Base-by-base conservation (phyloP, 2,888 invertebrate species). In the Cryptosula pallasiana region DNA sequence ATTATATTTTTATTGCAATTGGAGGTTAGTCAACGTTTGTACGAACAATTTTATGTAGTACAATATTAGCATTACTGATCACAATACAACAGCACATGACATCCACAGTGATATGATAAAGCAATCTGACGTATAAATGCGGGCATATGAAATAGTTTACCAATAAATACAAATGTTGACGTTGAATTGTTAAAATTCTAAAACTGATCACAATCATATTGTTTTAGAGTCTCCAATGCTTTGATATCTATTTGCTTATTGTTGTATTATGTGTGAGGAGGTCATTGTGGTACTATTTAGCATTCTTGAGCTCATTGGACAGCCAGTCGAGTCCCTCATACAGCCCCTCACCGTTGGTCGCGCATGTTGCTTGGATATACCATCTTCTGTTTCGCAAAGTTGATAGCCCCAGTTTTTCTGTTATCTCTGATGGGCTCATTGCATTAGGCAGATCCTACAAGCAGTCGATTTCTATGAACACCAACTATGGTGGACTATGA, bases 321-420 rank as follows among this genome's bases (percentile, higher is more conserved):
- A 99, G 92, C 99, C 98, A 99, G 89, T 99, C 98, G 82, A 99
- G 91, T 80, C 98, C 98, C 88, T 99, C 98, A 87, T 98, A 98
- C 78, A 98, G 90, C 77, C 99, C 98, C 87, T 98, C 97, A 79
- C 98, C 98, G 85, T 94, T 95, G 79, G 98, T 98, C 87, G 98
- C 99, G 89, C 98, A 99, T 1, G 87, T 87, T 0, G 86, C 84
- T 78, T 87, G 85, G 71, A 86, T 84, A 77, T 83, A 86, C 85
- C 85, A 86, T 93, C 94, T 94, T 87, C 97, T 93, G 89, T 97
- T 96, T 87, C 97, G 91, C 87, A 98, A 89, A 84, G 95, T 94
- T 87, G 98, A 98, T 86, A 99, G 90, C 77, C 96, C 96, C 86
- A 99, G 89, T 90, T 98, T 99, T 88, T 99, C 98, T 81, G 98